These are phyloP conservation scores for Lithobius niger DNA, from an alignment of 1,140 invertebrate species.

Conservation along the genomic window DNA sequence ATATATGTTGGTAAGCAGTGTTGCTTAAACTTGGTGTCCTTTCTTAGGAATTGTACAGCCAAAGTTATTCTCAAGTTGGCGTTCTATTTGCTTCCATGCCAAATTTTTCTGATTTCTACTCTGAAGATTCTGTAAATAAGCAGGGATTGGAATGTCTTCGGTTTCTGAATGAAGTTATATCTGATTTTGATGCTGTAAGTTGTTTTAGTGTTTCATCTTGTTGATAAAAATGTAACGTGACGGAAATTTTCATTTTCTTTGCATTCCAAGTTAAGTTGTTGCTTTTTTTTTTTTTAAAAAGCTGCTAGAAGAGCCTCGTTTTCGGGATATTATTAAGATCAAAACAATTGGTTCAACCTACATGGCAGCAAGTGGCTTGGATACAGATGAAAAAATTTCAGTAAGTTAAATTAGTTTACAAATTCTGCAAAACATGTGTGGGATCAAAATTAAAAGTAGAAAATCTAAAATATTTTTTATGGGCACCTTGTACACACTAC, in stretches of 20 bases:
- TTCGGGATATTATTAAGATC: conserved; percentile 87
- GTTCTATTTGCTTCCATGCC: conserved; percentile 91
- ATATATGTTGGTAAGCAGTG: too few species aligned
- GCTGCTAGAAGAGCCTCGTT: conserved; percentile 68
- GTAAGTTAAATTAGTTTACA: conserved; percentile 30
- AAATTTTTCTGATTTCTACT: conserved; percentile 89
- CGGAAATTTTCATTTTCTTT: too few species aligned
- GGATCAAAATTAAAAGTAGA: too few species aligned
- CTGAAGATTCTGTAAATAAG: conserved; percentile 89
- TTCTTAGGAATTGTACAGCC: conserved; percentile 77
- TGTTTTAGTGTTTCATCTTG: too few species aligned
- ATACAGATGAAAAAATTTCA: conserved; percentile 50
- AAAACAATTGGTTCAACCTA: conserved; percentile 96
- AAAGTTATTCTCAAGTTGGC: conserved; percentile 82
- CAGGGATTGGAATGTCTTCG: conserved; percentile 89
- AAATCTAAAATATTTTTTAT: too few species aligned
- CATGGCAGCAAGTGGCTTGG: conserved; percentile 90
- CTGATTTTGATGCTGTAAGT: conserved; percentile 84
- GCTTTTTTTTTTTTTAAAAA: conserved; percentile 33
- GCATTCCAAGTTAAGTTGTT: not conserved
- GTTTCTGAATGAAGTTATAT: conserved; percentile 95
- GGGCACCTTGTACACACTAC: too few species aligned
- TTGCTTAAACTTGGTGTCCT: too few species aligned
- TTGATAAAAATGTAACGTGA: too few species aligned
- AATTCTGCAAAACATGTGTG: not conserved